A percentile compares a stretch with the other conserved stretches of the same genome.
These are phyloP conservation scores for Blastobasis lacticolella DNA, from an alignment of 2,888 invertebrate species.

Conservation along the genomic window DNA sequence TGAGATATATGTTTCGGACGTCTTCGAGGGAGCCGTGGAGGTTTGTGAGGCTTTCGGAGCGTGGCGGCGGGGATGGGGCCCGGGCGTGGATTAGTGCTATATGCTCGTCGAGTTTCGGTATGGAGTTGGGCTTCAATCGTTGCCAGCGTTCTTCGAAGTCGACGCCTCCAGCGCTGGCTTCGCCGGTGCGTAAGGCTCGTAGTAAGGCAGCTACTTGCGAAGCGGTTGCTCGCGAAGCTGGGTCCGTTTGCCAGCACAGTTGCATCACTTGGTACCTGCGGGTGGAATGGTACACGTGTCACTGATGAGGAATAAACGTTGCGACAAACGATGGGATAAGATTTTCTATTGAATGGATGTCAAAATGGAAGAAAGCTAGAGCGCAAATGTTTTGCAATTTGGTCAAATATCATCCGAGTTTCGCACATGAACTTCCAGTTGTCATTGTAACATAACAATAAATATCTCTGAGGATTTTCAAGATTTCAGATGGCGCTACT, in stretches of 20 bases:
- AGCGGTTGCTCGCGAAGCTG: slow-evolving; percentile 41
- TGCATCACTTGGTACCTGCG: slow-evolving; percentile 81
- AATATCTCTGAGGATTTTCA: too few species aligned
- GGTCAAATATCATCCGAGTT: too few species aligned
- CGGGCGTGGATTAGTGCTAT: slow-evolving; percentile 60
- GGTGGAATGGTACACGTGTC: not conserved
- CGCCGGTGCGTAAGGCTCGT: slow-evolving; percentile 51
- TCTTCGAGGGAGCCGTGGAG: slow-evolving; percentile 81
- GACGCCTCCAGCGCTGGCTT: slow-evolving; percentile 30
- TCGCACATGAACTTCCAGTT: too few species aligned
- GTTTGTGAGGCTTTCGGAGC: slow-evolving; percentile 76
- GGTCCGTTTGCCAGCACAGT: slow-evolving; percentile 76
- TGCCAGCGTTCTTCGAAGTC: slow-evolving; percentile 86
- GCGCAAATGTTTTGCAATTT: too few species aligned
- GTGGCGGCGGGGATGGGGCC: slow-evolving; percentile 45
- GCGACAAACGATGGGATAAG: not conserved
- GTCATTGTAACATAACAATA: too few species aligned
- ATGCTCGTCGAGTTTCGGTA: slow-evolving; percentile 73
- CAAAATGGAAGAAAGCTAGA: too few species aligned
- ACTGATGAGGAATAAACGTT: not conserved
- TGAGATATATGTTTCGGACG: slow-evolving; percentile 63
- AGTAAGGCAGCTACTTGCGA: slow-evolving; percentile 59
- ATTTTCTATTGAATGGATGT: too few species aligned
- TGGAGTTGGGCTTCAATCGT: slow-evolving; percentile 77
- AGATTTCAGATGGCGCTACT: too few species aligned